phyloP scores from a whole-genome alignment of 53 echinoderm and acorn worm genomes.

The Mesocentrotus franciscanus region DNA sequence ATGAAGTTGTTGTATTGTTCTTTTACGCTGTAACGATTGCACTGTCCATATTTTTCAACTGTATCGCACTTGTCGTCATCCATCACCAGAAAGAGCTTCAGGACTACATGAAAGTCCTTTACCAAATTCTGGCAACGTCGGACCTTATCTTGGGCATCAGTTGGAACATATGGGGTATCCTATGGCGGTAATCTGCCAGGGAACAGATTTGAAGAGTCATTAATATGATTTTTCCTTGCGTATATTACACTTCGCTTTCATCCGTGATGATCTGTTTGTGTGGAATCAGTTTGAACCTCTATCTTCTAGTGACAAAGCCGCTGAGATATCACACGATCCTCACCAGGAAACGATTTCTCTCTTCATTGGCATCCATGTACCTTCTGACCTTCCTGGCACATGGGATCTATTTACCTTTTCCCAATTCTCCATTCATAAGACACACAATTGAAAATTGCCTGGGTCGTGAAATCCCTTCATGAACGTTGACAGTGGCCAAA shows the following conservation, averaged over 20 bases:
- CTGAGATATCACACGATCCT: too few species aligned
- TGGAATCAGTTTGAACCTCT: background rate
- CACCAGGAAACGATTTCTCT: too few species aligned
- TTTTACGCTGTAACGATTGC: background rate
- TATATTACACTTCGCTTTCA: background rate
- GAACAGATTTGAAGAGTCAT: background rate
- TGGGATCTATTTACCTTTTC: background rate
- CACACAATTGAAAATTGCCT: background rate
- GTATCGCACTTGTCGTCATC: background rate
- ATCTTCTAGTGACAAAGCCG: too few species aligned
- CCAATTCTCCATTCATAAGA: background rate
- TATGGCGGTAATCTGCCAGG: background rate
- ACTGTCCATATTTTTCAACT: background rate
- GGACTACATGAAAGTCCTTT: background rate
- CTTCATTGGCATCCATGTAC: background rate
- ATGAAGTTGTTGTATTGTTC: background rate
- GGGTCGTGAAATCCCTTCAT: background rate
- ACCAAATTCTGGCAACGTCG: background rate
- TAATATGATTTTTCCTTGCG: background rate
- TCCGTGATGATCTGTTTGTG: background rate
- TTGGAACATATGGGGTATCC: background rate
- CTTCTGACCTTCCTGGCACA: background rate
- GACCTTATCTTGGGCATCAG: background rate
- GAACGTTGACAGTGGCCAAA: background rate
- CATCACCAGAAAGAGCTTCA: slow-evolving; percentile 3